Percentiles rank a stretch among this genome's conserved stretches.
These are phyloP conservation scores for Anseranas semipalmata DNA, from an alignment of 2,113 vertebrate genomes.

Conservation along the genomic window DNA sequence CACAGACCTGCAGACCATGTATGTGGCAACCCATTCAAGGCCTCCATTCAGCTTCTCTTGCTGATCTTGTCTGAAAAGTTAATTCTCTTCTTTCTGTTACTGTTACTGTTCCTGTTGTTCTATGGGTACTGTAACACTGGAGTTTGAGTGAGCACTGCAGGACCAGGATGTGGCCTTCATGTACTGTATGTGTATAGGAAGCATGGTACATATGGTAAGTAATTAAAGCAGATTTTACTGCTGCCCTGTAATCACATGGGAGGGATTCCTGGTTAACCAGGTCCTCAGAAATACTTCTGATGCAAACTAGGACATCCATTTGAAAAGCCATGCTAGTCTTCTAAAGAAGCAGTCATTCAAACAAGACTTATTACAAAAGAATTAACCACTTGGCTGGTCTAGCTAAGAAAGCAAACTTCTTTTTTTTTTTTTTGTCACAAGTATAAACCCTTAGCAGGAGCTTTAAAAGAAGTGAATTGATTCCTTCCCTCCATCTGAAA, in stretches of 20 bases:
- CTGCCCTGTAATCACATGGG: background rate
- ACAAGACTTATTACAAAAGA: background rate
- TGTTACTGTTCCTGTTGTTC: background rate
- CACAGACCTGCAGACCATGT: background rate
- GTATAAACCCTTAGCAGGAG: background rate
- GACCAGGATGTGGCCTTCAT: background rate
- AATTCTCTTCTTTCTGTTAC: background rate
- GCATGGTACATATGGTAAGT: background rate
- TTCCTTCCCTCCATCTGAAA: background rate
- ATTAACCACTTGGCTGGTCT: background rate
- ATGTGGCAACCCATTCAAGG: background rate
- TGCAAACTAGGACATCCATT: background rate
- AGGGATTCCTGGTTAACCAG: background rate
- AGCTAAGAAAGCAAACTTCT: background rate
- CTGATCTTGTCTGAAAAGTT: background rate
- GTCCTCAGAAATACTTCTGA: background rate
- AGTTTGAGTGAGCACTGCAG: background rate
- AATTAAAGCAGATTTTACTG: background rate
- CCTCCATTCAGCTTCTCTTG: background rate
- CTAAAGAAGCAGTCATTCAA: background rate
- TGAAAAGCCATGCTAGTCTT: background rate
- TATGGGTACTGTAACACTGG: fast-evolving
- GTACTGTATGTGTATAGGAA: background rate
- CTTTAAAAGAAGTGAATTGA: background rate
- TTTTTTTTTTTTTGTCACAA: background rate